Evolutionary conservation across 1,140 invertebrate species (phyloP).

Genomic region (Drosophila obscura): DNA sequence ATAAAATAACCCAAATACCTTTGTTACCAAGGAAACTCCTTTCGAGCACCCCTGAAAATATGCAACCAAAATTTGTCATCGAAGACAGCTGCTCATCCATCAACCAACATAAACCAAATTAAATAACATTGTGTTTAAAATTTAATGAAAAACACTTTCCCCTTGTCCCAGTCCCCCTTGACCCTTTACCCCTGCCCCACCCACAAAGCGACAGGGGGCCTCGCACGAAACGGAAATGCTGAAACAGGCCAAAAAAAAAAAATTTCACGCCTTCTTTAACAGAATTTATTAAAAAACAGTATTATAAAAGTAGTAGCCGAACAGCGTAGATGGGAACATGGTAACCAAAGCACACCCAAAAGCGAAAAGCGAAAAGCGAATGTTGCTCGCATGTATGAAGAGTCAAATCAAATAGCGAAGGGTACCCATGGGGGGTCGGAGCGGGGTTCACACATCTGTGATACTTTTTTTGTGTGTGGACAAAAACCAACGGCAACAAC

Average conservation of each 20-base stretch:
- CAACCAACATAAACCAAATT: conserved; percentile 31
- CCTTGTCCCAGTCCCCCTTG: conserved; percentile 8
- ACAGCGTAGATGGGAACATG: conserved; percentile 27
- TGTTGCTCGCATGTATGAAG: conserved; percentile 38
- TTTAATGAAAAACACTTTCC: conserved; percentile 37
- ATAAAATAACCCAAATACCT: background rate
- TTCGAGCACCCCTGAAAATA: background rate
- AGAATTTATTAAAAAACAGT: conserved; percentile 75
- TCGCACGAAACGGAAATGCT: conserved; percentile 59
- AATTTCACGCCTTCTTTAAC: conserved; percentile 79
- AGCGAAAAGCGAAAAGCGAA: conserved; percentile 22
- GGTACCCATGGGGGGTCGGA: conserved; percentile 45
- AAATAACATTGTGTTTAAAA: conserved; percentile 46
- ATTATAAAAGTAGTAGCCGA: conserved; percentile 56
- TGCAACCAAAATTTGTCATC: conserved; percentile 43
- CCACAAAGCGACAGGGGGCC: conserved; percentile 47
- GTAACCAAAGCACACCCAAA: conserved; percentile 62
- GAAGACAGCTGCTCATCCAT: conserved; percentile 27
- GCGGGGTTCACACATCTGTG: conserved; percentile 63
- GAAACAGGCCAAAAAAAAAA: conserved; percentile 64
- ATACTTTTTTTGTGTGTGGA: conserved; percentile 53
- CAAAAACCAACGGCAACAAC: conserved; percentile 40
- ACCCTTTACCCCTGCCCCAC: conserved; percentile 10
- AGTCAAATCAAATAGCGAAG: conserved; percentile 68
- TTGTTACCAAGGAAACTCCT: background rate